phyloP scores from a whole-genome alignment of 1,140 invertebrate genomes.

The Pogonomyrmex barbatus region DNA sequence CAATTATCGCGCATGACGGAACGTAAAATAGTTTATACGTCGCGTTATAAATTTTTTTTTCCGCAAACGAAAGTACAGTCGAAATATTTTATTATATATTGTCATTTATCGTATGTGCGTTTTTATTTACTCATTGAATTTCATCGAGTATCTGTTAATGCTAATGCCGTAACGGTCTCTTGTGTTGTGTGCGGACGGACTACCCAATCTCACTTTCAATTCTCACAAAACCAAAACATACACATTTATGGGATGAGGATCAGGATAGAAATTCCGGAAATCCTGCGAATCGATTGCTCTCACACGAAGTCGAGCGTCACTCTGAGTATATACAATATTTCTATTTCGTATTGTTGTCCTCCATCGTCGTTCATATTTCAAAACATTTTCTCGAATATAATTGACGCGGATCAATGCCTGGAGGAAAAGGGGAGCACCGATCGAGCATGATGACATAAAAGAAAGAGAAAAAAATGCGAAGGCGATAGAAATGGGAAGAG shows the following conservation, averaged over 20 bases:
- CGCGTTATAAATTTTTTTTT: background rate
- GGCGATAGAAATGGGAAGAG: slow-evolving; percentile 13
- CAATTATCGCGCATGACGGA: slow-evolving; percentile 12
- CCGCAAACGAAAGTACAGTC: background rate
- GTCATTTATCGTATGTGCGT: background rate
- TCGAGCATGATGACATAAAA: background rate
- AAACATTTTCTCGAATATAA: slow-evolving; percentile 7
- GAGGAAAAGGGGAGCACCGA: background rate
- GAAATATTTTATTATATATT: background rate
- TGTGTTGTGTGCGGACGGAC: too few relatives aligned
- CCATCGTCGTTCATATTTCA: too few relatives aligned
- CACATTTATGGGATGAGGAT: too few relatives aligned
- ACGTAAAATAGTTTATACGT: background rate
- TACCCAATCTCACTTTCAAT: too few relatives aligned
- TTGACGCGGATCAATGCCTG: background rate
- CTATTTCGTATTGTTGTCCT: background rate
- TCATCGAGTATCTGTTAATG: background rate
- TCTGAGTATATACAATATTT: too few relatives aligned
- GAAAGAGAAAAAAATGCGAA: slow-evolving; percentile 21
- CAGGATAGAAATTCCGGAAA: too few relatives aligned
- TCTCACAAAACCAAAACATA: too few relatives aligned
- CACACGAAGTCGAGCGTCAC: too few relatives aligned
- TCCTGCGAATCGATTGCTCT: too few relatives aligned
- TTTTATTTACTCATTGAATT: background rate
- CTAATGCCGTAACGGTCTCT: too few relatives aligned